Conservation (phyloP, 2,888 invertebrate species). For the Sphinx pinastri region DNA sequence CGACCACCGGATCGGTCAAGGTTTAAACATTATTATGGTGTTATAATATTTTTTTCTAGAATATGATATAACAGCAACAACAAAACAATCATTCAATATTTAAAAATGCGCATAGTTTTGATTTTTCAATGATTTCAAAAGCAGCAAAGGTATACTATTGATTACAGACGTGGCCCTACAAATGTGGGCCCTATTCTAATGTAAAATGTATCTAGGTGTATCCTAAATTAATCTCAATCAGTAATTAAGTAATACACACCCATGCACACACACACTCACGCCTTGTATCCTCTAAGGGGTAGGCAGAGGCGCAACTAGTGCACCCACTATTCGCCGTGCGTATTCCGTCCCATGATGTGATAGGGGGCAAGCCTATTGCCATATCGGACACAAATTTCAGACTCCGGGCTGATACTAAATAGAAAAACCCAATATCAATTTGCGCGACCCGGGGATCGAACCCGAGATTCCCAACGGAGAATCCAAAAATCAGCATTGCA, state of each 20-base stretch:
- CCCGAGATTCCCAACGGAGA: not conserved
- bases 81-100: not conserved
- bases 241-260: too few species aligned
- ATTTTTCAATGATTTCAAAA: too few species aligned
- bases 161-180: too few species aligned
- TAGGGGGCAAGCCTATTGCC: not conserved
- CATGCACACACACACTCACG: too few species aligned
- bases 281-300: too few species aligned
- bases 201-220: too few species aligned
- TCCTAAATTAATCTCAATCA: too few species aligned
- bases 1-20: conserved; percentile 70
- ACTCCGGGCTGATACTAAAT: not conserved
- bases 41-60: conserved; percentile 8
- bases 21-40: conserved; percentile 35
- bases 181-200: too few species aligned
- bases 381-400: not conserved
- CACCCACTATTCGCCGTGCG: too few species aligned
- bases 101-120: too few species aligned
- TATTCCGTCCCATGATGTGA: not conserved
- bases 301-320: too few species aligned
- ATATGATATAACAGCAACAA: not conserved
- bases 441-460: not conserved
- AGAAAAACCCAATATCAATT: not conserved
- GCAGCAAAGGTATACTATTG: too few species aligned
- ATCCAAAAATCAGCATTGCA: not conserved